Conservation (phyloP, 2,888 invertebrate genomes). For the Linyphia triangularis region DNA sequence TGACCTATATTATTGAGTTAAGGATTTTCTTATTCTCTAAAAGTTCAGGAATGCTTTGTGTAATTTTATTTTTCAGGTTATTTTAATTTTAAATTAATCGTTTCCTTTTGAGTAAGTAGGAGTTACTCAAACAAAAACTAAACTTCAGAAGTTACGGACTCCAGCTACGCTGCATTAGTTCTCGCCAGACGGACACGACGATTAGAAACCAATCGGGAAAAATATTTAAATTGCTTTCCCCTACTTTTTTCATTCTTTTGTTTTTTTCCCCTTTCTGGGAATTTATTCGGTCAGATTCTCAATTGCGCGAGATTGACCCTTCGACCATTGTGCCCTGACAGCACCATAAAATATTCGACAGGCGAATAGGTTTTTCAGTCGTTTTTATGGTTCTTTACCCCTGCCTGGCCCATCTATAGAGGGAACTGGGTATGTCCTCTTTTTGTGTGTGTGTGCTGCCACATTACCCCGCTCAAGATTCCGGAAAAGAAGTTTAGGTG, state of each 20-base stretch:
- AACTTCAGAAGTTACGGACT: not conserved
- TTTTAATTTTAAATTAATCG: no score
- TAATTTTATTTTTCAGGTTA: no score
- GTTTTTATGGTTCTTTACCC: conserved; percentile 23
- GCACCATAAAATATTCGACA: conserved; percentile 13
- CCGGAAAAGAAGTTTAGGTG: conserved; percentile 23
- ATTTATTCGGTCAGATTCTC: conserved; percentile 9
- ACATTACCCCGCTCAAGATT: conserved; percentile 38
- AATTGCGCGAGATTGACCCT: conserved; percentile 26
- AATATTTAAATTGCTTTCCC: conserved; percentile 40
- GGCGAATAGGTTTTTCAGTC: no score
- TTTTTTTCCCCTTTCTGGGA: not conserved
- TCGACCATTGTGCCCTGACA: conserved; percentile 14
- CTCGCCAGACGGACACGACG: no score
- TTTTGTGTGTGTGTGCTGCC: not conserved
- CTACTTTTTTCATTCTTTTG: conserved; percentile 27
- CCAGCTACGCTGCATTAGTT: no score
- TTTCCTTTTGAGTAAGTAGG: no score
- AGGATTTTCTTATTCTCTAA: no score
- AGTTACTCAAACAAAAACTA: not conserved
- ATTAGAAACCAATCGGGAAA: no score
- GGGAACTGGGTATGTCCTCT: not conserved
- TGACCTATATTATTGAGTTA: no score
- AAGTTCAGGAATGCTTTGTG: no score
- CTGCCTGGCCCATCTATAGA: not conserved